Conservation (phyloP, 2,797 vertebrate species). For the Phrynocephalus guinanensis region DNA sequence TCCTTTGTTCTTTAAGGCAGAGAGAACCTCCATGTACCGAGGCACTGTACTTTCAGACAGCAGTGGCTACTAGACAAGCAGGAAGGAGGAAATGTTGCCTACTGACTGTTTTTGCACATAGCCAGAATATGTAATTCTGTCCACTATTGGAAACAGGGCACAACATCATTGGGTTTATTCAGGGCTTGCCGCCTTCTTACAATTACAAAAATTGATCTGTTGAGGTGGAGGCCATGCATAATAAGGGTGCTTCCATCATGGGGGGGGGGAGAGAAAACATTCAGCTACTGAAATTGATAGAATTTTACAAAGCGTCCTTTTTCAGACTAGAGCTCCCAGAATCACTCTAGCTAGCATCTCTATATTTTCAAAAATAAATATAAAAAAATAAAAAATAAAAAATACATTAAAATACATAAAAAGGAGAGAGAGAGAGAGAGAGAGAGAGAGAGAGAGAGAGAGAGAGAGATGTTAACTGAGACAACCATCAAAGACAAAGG, state of each 20-base stretch:
- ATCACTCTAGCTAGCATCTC: too few relatives aligned
- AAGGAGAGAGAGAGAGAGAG: too few relatives aligned
- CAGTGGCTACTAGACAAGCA: background rate
- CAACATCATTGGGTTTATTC: background rate
- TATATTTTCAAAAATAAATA: too few relatives aligned
- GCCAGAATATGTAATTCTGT: too few relatives aligned
- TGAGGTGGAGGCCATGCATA: conserved; percentile 3
- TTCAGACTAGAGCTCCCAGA: too few relatives aligned
- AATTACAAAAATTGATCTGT: background rate
- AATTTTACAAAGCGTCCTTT: too few relatives aligned
- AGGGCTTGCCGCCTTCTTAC: background rate
- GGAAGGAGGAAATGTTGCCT: background rate
- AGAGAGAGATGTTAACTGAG: conserved; percentile 51
- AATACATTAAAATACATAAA: too few relatives aligned
- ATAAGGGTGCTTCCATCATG: background rate
- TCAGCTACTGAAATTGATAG: background rate
- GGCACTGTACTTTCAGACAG: background rate
- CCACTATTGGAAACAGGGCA: background rate
- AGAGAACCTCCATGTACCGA: background rate
- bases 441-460: background rate
- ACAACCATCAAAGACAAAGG: conserved; percentile 36
- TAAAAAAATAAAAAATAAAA: too few relatives aligned
- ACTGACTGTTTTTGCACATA: background rate
- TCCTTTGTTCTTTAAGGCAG: background rate
- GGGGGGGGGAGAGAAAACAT: conserved; percentile 15